Conservation (phyloP, 2,888 invertebrate genomes). For the Bugulina stolonifera region DNA sequence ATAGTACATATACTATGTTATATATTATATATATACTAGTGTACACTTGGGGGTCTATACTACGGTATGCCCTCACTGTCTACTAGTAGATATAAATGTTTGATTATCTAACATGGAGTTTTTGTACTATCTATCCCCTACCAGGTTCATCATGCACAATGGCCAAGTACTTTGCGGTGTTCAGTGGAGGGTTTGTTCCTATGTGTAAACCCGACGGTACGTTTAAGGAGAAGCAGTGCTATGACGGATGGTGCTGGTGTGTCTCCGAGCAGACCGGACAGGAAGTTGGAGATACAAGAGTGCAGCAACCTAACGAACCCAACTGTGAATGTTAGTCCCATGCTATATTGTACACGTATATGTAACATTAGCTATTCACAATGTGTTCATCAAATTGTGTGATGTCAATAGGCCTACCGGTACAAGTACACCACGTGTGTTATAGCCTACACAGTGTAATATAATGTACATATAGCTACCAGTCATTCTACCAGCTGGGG, state of each 20-base stretch:
- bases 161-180: conserved; percentile 21
- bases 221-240: conserved; percentile 29
- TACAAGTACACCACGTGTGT: too few relatives aligned
- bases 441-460: too few relatives aligned
- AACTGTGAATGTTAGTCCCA: conserved; percentile 25
- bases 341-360: too few relatives aligned
- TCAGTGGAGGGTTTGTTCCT: conserved; percentile 28
- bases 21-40: neutral
- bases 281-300: neutral
- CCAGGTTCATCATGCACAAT: conserved; percentile 22
- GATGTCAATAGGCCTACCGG: too few relatives aligned
- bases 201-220: conserved; percentile 27
- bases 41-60: neutral
- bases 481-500: too few relatives aligned
- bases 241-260: conserved; percentile 28
- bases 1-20: neutral
- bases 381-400: too few relatives aligned
- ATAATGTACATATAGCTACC: too few relatives aligned
- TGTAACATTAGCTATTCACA: too few relatives aligned
- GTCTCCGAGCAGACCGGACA: conserved; percentile 20
- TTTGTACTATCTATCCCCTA: too few relatives aligned
- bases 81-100: too few relatives aligned
- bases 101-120: too few relatives aligned
- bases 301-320: neutral
- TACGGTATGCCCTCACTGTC: too few relatives aligned